These are phyloP conservation scores for Norana najaformis DNA, from an alignment of 2,888 invertebrate species.

Conservation along the genomic window DNA sequence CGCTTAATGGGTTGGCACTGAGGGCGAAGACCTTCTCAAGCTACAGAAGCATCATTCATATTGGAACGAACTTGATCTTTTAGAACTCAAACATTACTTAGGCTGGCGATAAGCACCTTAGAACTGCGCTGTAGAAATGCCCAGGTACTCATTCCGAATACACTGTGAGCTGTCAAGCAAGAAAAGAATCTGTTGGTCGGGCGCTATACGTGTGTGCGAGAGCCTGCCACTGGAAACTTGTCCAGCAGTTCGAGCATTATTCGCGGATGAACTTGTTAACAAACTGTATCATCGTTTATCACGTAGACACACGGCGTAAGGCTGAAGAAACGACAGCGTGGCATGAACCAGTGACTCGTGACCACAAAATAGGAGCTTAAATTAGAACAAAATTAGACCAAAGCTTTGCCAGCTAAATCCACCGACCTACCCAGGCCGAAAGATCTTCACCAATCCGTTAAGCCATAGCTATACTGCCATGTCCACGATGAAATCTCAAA, in stretches of 20 bases:
- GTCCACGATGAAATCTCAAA: background rate
- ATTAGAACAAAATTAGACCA: background rate
- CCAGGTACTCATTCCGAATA: no score
- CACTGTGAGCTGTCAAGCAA: background rate
- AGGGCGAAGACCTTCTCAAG: no score
- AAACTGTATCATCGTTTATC: background rate
- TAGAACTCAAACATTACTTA: no score
- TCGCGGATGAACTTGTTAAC: background rate
- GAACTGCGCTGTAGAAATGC: no score
- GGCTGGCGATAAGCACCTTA: no score
- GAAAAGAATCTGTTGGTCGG: background rate
- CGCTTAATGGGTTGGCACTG: no score
- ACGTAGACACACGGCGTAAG: background rate
- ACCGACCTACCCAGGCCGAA: background rate
- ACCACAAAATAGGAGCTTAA: background rate
- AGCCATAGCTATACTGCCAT: background rate
- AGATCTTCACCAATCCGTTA: background rate
- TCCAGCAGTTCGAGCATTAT: background rate
- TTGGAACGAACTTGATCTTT: no score
- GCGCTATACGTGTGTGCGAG: background rate
- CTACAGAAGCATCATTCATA: no score
- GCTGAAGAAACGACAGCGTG: background rate
- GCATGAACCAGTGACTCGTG: background rate
- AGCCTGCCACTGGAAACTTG: background rate
- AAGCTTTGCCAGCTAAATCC: background rate